Evolutionary conservation across 2,797 vertebrate species (phyloP).

Genomic region (Ctenopoma multispine): DNA sequence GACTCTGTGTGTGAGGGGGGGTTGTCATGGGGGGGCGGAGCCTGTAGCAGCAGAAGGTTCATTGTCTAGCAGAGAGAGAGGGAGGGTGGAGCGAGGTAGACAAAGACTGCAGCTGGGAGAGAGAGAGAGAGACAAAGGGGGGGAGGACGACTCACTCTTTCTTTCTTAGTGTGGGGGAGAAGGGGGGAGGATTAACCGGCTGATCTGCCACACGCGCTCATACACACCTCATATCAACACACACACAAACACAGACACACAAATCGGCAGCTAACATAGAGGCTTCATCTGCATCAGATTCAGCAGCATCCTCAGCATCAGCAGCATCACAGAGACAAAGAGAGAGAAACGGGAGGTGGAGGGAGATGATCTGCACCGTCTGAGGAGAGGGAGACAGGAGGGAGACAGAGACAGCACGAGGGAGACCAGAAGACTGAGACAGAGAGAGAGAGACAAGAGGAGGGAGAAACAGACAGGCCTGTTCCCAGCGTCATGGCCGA

Average conservation of each 20-base stretch:
- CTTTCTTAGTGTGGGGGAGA: slow-evolving; percentile 74
- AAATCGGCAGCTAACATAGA: slow-evolving; percentile 13
- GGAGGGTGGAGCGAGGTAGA: slow-evolving; percentile 54
- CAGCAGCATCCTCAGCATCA: slow-evolving; percentile 39
- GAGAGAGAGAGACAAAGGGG: slow-evolving; percentile 63
- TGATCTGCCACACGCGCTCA: slow-evolving; percentile 63
- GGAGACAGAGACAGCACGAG: neutral
- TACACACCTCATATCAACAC: slow-evolving; percentile 27
- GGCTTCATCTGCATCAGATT: slow-evolving; percentile 52
- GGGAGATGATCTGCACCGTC: slow-evolving; percentile 3
- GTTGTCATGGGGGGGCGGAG: slow-evolving; percentile 57
- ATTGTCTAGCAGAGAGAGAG: slow-evolving; percentile 68
- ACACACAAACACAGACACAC: slow-evolving; percentile 11
- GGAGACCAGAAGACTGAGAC: neutral
- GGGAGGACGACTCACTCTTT: slow-evolving; percentile 62
- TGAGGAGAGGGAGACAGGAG: slow-evolving; percentile 17
- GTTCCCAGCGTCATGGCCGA: slow-evolving; percentile 60
- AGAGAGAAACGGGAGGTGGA: slow-evolving; percentile 17
- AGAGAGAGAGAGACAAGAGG: neutral
- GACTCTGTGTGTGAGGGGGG: neutral
- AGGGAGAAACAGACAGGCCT: slow-evolving; percentile 36
- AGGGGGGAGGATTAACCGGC: slow-evolving; percentile 77
- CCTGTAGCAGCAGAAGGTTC: slow-evolving; percentile 67
- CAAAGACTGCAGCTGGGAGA: slow-evolving; percentile 54
- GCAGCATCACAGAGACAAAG: slow-evolving; percentile 48